Evolutionary conservation across 2,797 vertebrate species (phyloP).

Genomic region (Scomberomorus guttatus): DNA sequence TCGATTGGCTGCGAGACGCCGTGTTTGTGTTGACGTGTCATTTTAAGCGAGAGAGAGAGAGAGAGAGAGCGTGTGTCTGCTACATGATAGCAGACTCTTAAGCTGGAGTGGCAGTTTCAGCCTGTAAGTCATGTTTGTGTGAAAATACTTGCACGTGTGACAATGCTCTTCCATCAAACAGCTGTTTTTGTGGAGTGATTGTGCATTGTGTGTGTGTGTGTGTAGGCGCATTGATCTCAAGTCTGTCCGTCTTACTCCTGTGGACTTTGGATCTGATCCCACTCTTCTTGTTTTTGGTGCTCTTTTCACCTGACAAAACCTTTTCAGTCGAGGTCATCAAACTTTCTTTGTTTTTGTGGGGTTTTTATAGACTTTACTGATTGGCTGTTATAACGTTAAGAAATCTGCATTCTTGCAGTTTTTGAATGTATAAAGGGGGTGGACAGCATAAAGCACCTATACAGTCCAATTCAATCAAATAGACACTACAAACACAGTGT

Average conservation of each 20-base stretch:
- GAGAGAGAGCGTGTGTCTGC: background rate
- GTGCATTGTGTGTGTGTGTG: background rate
- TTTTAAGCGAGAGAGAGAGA: too few species aligned
- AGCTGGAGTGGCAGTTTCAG: slow-evolving; percentile 42
- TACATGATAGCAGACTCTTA: slow-evolving; percentile 13
- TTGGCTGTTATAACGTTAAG: too few species aligned
- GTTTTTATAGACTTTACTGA: too few species aligned
- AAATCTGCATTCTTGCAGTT: background rate
- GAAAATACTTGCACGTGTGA: slow-evolving; percentile 6
- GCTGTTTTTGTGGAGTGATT: slow-evolving; percentile 26
- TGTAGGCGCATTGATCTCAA: slow-evolving; percentile 2
- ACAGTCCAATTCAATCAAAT: background rate
- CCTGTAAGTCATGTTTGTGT: slow-evolving; percentile 21
- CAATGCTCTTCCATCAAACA: slow-evolving; percentile 30
- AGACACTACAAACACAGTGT: too few species aligned
- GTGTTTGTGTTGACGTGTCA: slow-evolving; percentile 3
- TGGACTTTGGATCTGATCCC: background rate
- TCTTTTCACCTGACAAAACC: background rate
- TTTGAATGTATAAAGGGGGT: background rate
- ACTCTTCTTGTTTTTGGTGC: background rate
- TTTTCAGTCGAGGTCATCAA: background rate
- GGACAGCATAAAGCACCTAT: background rate
- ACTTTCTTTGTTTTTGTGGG: background rate
- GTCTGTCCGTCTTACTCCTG: background rate
- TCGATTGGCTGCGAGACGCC: background rate